phyloP scores from a whole-genome alignment of 2,113 vertebrate genomes.

The Chelonoidis abingdonii region DNA sequence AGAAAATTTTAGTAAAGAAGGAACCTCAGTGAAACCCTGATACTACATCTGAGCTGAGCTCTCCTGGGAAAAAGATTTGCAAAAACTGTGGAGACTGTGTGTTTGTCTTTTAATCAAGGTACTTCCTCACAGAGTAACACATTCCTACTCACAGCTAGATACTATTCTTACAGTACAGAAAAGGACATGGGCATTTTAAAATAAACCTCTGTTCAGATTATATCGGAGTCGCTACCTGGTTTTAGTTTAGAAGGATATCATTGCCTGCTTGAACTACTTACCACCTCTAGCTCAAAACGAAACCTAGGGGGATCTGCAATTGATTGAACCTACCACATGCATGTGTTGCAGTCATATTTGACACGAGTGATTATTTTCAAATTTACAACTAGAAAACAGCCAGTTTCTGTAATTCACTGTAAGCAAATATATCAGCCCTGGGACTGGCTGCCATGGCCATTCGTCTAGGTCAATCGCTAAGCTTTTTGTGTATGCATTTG shows the following conservation, averaged over 20 bases:
- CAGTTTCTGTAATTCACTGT: slow-evolving; percentile 21
- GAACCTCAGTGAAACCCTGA: background rate
- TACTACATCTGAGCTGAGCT: background rate
- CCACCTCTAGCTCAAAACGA: too few species aligned
- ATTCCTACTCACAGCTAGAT: accelerated
- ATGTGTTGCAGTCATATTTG: slow-evolving; percentile 37
- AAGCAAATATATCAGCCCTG: background rate
- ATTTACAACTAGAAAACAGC: slow-evolving; percentile 10
- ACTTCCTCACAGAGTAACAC: background rate
- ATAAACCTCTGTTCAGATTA: background rate
- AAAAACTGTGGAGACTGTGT: background rate
- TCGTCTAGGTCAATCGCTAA: background rate
- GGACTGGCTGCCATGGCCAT: background rate
- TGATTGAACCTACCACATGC: background rate
- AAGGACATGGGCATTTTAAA: background rate
- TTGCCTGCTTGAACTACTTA: background rate
- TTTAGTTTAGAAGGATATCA: background rate
- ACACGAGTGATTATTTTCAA: slow-evolving; percentile 15
- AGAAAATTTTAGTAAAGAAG: background rate
- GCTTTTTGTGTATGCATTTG: background rate
- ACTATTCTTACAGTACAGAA: accelerated
- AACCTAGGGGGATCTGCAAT: background rate
- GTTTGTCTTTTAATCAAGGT: background rate
- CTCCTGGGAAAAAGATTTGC: background rate
- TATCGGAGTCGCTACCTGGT: background rate